Percentiles rank a stretch among this genome's conserved stretches.
Evolutionary conservation across 1,140 invertebrate genomes (phyloP).

Genomic region (Aphidius gifuensis): DNA sequence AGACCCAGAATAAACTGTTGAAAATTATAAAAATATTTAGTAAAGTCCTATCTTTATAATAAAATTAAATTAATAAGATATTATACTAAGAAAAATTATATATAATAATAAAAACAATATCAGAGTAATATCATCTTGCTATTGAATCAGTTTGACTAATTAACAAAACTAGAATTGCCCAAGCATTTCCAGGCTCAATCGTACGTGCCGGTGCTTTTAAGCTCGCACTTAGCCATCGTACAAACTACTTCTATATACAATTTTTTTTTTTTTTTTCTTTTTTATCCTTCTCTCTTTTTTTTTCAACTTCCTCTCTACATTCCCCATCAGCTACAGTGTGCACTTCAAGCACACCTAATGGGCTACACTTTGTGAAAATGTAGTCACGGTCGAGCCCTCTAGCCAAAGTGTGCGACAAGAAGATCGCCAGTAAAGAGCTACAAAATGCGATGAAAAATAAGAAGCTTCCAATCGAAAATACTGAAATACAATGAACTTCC

Average conservation of each 20-base stretch:
- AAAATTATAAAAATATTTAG: conserved; percentile 13
- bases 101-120: no score
- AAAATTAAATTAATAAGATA: conserved; percentile 1
- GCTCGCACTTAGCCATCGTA: conserved; percentile 19
- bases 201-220: conserved; percentile 23
- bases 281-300: conserved; percentile 12
- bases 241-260: no score
- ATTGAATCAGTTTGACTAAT: conserved; percentile 20
- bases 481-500: no score
- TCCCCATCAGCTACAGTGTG: background rate
- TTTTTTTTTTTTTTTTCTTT: conserved; percentile 6
- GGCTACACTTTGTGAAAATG: conserved; percentile 16
- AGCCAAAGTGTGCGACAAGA: conserved; percentile 5
- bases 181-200: conserved; percentile 14
- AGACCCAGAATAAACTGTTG: conserved; percentile 63
- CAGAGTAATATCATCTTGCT: background rate
- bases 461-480: background rate
- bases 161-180: conserved; percentile 13
- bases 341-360: conserved; percentile 12
- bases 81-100: background rate
- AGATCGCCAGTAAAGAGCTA: conserved; percentile 12
- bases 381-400: conserved; percentile 14
- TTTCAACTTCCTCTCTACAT: background rate
- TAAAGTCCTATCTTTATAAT: no score
- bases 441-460: conserved; percentile 12